A percentile compares a stretch with the other conserved stretches of the same genome.
Conservation (phyloP, 2,888 invertebrate species). For the Operophtera brumata region DNA sequence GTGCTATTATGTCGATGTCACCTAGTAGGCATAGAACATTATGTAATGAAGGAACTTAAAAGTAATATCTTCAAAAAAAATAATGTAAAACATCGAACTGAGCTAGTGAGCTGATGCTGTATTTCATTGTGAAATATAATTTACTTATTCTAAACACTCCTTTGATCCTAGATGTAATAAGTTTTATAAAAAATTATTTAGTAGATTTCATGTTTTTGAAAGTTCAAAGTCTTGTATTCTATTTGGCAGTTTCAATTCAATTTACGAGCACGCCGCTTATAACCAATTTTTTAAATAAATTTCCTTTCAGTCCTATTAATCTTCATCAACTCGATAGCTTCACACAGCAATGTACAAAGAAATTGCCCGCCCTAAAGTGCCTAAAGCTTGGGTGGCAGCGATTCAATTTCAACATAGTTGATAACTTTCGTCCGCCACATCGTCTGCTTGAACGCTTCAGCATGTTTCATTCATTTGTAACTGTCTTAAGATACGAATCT, state of each 20-base stretch:
- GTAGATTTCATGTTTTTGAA: too few relatives aligned
- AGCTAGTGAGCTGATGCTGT: too few relatives aligned
- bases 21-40: too few relatives aligned
- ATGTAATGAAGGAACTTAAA: too few relatives aligned
- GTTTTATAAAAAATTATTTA: too few relatives aligned
- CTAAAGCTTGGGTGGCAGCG: slow-evolving; percentile 24
- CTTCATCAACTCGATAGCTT: slow-evolving; percentile 28
- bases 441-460: slow-evolving; percentile 23
- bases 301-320: slow-evolving; percentile 17
- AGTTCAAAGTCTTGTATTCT: too few relatives aligned
- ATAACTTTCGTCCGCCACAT: slow-evolving; percentile 27
- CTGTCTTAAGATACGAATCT: slow-evolving; percentile 24
- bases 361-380: slow-evolving; percentile 31
- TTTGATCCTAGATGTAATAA: too few relatives aligned
- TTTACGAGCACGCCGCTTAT: slow-evolving; percentile 14
- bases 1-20: too few relatives aligned
- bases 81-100: too few relatives aligned
- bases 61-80: too few relatives aligned
- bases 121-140: too few relatives aligned
- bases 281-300: slow-evolving; percentile 25
- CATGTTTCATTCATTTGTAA: slow-evolving; percentile 24
- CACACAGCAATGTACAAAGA: slow-evolving; percentile 30
- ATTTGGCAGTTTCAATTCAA: neutral
- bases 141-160: too few relatives aligned
- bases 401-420: slow-evolving; percentile 30